Conservation (phyloP, 2,888 invertebrate species). For the Acleris literana region DNA sequence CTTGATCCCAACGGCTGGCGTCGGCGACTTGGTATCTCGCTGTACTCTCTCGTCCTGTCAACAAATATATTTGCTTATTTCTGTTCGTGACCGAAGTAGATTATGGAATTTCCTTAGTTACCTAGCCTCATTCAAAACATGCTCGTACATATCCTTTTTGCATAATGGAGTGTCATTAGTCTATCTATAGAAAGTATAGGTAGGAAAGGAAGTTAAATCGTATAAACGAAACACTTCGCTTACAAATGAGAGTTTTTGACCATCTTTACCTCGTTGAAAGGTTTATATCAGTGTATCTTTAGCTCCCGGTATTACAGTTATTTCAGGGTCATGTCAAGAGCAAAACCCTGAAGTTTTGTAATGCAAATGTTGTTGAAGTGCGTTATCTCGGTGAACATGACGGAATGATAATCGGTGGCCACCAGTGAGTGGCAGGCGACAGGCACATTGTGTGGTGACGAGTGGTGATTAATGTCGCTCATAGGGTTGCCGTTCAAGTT, state of each 20-base stretch:
- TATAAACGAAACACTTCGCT: background rate
- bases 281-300: too few species aligned
- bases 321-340: background rate
- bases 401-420: background rate
- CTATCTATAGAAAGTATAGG: too few species aligned
- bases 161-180: too few species aligned
- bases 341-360: background rate
- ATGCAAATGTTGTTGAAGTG: background rate
- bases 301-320: too few species aligned
- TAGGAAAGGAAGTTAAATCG: too few species aligned
- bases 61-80: constrained; percentile 39
- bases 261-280: too few species aligned
- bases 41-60: constrained; percentile 69
- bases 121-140: too few species aligned
- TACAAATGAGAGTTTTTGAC: background rate
- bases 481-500: too few species aligned
- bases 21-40: constrained; percentile 75
- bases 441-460: constrained; percentile 3
- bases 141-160: too few species aligned
- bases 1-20: constrained; percentile 86
- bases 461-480: background rate
- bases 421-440: constrained; percentile 13
- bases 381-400: constrained; percentile 2
- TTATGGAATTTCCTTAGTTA: too few species aligned
- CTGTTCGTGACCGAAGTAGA: too few species aligned